These are phyloP conservation scores for Trachelus stipa DNA, from an alignment of 2,888 invertebrate genomes.

Conservation along the genomic window DNA sequence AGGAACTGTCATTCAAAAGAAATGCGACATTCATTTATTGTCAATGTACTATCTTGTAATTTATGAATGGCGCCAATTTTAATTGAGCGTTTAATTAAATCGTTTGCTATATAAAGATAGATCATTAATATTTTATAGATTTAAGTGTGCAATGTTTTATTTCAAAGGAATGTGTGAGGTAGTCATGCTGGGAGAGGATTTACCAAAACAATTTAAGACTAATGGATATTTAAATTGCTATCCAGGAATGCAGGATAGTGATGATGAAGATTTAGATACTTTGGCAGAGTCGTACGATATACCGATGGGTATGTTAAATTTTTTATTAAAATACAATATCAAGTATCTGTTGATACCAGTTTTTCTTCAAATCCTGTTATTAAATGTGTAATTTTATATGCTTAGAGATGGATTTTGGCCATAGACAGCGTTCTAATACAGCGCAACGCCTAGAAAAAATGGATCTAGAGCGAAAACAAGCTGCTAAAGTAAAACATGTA, in stretches of 20 bases:
- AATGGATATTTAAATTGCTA: conserved; percentile 76
- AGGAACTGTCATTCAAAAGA: conserved; percentile 6
- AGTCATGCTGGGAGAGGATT: conserved; percentile 88
- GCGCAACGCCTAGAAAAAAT: conserved; percentile 90
- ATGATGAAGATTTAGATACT: conserved; percentile 79
- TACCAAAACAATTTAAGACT: conserved; percentile 74
- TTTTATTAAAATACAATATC: conserved; percentile 66
- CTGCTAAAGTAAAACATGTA: conserved; percentile 80
- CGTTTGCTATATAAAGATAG: background rate
- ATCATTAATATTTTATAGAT: background rate
- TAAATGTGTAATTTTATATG: conserved; percentile 1
- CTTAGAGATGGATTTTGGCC: conserved; percentile 68
- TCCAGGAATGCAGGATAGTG: conserved; percentile 83
- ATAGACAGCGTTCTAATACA: conserved; percentile 85
- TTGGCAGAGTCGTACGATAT: conserved; percentile 83
- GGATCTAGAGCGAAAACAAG: conserved; percentile 85
- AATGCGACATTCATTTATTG: conserved; percentile 3
- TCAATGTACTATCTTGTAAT: background rate
- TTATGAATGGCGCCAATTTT: background rate
- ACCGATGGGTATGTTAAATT: conserved; percentile 70
- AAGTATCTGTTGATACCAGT: conserved; percentile 69
- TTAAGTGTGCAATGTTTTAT: conserved; percentile 17
- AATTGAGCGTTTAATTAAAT: background rate
- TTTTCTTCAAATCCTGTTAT: background rate
- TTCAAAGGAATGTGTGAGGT: conserved; percentile 84